These are phyloP conservation scores for Lasioglossum lativentre DNA, from an alignment of 2,888 invertebrate species.

Conservation along the genomic window DNA sequence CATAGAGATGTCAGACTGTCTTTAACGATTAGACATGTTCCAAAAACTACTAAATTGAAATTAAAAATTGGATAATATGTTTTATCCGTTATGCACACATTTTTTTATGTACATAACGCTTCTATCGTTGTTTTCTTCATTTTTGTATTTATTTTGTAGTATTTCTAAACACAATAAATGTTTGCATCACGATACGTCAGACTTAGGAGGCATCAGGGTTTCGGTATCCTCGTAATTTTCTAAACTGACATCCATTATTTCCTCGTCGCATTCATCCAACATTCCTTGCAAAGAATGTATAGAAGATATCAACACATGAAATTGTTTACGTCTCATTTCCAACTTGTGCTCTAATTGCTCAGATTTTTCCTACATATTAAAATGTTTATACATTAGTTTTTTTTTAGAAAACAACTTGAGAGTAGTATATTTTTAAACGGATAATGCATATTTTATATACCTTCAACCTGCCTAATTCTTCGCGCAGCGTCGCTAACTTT, in stretches of 20 bases:
- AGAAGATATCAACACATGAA: conserved; percentile 94
- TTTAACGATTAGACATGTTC: conserved; percentile 96
- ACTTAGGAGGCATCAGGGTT: conserved; percentile 71
- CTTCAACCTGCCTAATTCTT: conserved; percentile 89
- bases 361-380: conserved; percentile 86
- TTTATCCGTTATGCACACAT: background rate
- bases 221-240: conserved; percentile 83
- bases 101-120: background rate
- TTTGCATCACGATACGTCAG: conserved; percentile 36
- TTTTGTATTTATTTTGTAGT: background rate
- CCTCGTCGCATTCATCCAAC: conserved; percentile 90
- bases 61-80: conserved; percentile 85
- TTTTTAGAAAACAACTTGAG: no score
- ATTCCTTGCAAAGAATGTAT: conserved; percentile 94
- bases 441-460: conserved; percentile 71
- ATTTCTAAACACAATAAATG: conserved; percentile 1
- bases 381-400: background rate
- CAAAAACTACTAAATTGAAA: conserved; percentile 92
- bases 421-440: background rate
- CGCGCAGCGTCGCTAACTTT: conserved; percentile 89
- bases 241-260: conserved; percentile 85
- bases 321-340: conserved; percentile 94
- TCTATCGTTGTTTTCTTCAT: background rate
- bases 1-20: conserved; percentile 91
- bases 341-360: conserved; percentile 91